A percentile compares a stretch with the other conserved stretches of the same genome.
These are phyloP conservation scores for Sesia bembeciformis DNA, from an alignment of 2,888 invertebrate genomes.

Conservation along the genomic window DNA sequence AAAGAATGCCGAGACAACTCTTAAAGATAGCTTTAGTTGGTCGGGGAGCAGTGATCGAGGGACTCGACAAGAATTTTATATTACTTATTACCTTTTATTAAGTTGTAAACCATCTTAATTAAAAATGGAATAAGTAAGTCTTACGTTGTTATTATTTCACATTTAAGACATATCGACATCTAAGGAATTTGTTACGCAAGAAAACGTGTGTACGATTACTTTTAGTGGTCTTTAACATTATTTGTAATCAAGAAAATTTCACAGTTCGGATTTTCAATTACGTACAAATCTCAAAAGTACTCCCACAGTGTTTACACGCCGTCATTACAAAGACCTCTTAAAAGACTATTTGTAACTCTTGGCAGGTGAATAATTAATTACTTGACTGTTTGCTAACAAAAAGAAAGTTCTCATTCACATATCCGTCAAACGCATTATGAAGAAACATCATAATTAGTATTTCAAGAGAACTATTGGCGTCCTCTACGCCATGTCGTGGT, in stretches of 20 bases:
- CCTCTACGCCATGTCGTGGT: neutral
- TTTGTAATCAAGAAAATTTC: too few relatives aligned
- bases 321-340: constrained; percentile 20
- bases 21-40: constrained; percentile 19
- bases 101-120: neutral
- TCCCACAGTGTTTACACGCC: constrained; percentile 5
- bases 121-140: neutral
- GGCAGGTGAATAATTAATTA: constrained; percentile 34
- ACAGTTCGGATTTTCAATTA: too few relatives aligned
- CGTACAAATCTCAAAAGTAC: too few relatives aligned
- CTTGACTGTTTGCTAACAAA: constrained; percentile 16
- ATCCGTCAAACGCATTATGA: constrained; percentile 1
- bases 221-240: too few relatives aligned
- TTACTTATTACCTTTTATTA: neutral
- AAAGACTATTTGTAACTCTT: constrained; percentile 23
- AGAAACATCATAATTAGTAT: neutral
- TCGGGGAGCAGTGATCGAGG: constrained; percentile 1
- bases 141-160: too few relatives aligned
- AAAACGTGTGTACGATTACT: too few relatives aligned
- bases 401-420: constrained; percentile 21
- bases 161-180: too few relatives aligned
- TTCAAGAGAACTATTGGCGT: neutral
- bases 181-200: too few relatives aligned
- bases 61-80: neutral
- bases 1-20: constrained; percentile 11